Conservation (phyloP, 2,797 vertebrate genomes). For the Neostethus bicornis region DNA sequence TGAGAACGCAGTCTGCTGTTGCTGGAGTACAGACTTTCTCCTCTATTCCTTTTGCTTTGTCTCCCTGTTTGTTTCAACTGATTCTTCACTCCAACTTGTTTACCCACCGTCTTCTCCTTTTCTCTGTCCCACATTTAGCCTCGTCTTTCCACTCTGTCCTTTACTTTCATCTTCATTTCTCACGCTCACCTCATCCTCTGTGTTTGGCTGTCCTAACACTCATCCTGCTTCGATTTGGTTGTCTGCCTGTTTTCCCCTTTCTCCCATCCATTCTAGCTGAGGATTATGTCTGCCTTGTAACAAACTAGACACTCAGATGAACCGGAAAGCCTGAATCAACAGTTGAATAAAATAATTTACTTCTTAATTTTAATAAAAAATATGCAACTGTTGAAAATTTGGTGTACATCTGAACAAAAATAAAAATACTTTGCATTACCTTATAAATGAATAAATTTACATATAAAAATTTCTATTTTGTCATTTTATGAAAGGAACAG, state of each 20-base stretch:
- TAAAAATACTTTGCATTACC: constrained; percentile 4
- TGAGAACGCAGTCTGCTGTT: constrained; percentile 17
- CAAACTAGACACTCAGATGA: constrained; percentile 31
- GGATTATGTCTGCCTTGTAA: constrained; percentile 22
- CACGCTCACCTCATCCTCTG: constrained; percentile 17
- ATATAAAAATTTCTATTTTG: background rate
- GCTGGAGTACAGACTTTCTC: constrained; percentile 12
- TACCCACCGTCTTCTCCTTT: constrained; percentile 33
- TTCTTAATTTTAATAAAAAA: too few relatives aligned
- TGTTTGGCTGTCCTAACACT: constrained; percentile 19
- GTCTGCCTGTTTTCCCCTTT: constrained; percentile 15
- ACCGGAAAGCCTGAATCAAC: constrained; percentile 23
- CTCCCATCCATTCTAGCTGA: constrained; percentile 18
- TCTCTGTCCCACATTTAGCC: constrained; percentile 56
- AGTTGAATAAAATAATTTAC: too few relatives aligned
- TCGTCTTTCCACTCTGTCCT: constrained; percentile 15
- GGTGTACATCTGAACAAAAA: constrained; percentile 34
- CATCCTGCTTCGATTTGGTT: constrained; percentile 16
- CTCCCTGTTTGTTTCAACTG: constrained; percentile 22
- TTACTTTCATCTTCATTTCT: constrained; percentile 37
- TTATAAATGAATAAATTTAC: background rate
- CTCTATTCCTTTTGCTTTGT: constrained; percentile 9
- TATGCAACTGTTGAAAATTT: constrained; percentile 34
- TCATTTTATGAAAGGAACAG: background rate
- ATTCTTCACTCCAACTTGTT: constrained; percentile 23